Evolutionary conservation across 92 coral and sea anemone species (phyloP), one percentile per base, ranked within the genome.

Genomic region (Actinostola sp.): DNA sequence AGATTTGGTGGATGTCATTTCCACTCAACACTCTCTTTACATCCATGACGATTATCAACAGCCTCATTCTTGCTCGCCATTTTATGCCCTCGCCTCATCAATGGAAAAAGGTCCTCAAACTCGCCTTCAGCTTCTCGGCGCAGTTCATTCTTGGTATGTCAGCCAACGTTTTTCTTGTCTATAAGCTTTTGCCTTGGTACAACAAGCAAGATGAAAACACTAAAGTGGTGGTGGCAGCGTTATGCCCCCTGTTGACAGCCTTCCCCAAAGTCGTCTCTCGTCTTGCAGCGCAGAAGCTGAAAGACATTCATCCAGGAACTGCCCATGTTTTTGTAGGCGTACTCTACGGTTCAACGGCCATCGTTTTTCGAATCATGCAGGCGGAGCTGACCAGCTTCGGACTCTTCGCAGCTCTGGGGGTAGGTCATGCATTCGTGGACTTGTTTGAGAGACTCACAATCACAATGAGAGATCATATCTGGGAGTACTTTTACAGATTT

Each of bases 291-390:
- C 78, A 78, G 29, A 59, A 72, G 14, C 55, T 69, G 2, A 55
- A 51, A 2, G 81, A 70, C 14, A 59, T 82, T 34, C 81, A 86
- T 30, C 88, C 88, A 34, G 88, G 83, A 27, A 72, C 84, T 0
- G 43, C 80, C 1, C 58, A 75, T 59, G 77, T 72, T 41, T 71
- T 86, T 39, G 84, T 77, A 23, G 82, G 73, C 16, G 72, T 67
- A 25, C 36, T 77, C 32, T 84, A 73, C 63, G 87, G 84, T 1
- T 52, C 72, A 17, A 50, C 77, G n/a, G 75, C 86, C 0, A 59
- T 69, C 29, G 74, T 86, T 9, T 86, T 82, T 54, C 88, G 92
- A 7, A 73, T 77, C 58, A 69, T 86, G 88, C 92, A 86, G 53
- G 92, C 92, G 17, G 78, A 86, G 24, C 62, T 86, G 32, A 76